Conservation (phyloP, 2,888 invertebrate species). For the Microplitis deprimator region DNA sequence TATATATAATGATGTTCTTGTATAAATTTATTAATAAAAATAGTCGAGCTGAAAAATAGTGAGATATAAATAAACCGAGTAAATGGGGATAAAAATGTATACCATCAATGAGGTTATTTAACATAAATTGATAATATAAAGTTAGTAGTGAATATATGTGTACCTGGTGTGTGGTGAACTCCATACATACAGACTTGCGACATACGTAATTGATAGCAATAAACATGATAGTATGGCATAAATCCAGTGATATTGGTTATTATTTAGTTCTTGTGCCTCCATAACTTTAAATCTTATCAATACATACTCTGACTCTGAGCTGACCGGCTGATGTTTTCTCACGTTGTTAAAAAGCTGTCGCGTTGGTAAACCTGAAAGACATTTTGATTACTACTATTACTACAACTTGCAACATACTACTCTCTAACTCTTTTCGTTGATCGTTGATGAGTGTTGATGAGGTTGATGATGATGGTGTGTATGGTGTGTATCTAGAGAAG, state of each 20-base stretch:
- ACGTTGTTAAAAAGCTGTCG: neutral
- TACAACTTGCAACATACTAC: neutral
- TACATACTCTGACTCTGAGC: conserved; percentile 54
- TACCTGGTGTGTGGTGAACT: conserved; percentile 83
- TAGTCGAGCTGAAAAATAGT: conserved; percentile 1
- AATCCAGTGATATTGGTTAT: conserved; percentile 71
- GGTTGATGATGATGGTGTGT: too few species aligned
- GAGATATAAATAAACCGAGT: neutral
- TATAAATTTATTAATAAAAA: neutral
- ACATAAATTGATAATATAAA: neutral
- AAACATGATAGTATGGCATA: conserved; percentile 83
- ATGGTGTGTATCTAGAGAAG: too few species aligned
- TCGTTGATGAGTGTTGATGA: neutral
- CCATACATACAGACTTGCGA: conserved; percentile 92
- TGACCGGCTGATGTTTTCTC: neutral
- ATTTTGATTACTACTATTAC: neutral
- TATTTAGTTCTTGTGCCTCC: conserved; percentile 60
- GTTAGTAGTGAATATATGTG: conserved; percentile 45
- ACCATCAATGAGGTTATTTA: neutral
- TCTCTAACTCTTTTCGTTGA: neutral
- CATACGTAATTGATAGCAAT: conserved; percentile 83
- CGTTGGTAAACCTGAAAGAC: conserved; percentile 30
- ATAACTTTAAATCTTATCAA: conserved; percentile 55
- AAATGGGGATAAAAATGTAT: neutral
- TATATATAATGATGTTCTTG: neutral